A percentile compares a stretch with the other conserved stretches of the same genome.
Conservation (phyloP, 2,113 vertebrate genomes). For the Nothobranchius furzeri region DNA sequence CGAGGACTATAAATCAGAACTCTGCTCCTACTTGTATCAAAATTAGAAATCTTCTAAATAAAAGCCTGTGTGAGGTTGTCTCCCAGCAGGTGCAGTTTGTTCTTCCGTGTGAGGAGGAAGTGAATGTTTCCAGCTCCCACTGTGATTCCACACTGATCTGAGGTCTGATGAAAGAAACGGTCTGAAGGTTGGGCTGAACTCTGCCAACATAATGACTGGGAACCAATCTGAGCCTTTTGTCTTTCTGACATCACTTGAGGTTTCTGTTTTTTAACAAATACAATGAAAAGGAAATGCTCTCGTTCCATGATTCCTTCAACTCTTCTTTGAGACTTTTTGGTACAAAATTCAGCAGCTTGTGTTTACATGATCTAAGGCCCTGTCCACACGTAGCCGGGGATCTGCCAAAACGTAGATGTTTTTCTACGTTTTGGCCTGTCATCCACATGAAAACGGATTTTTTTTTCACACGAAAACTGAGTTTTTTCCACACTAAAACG, state of each 20-base stretch:
- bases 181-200: conserved; percentile 5
- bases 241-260: background rate
- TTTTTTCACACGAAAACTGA: too few species aligned
- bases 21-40: background rate
- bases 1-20: background rate
- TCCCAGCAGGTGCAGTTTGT: background rate
- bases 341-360: too few species aligned
- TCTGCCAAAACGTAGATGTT: too few species aligned
- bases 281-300: too few species aligned
- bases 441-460: too few species aligned
- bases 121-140: conserved; percentile 10
- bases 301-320: too few species aligned
- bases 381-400: too few species aligned
- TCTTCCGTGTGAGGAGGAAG: background rate
- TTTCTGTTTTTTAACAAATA: background rate
- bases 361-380: too few species aligned
- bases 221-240: conserved; percentile 3
- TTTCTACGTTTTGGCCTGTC: too few species aligned
- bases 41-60: background rate
- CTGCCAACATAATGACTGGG: conserved; percentile 36
- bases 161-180: conserved; percentile 21
- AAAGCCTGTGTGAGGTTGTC: background rate
- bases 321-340: too few species aligned
- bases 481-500: too few species aligned
- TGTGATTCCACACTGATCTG: conserved; percentile 5